Percentiles rank a stretch among this genome's conserved stretches.
Evolutionary conservation across 2,797 vertebrate species (phyloP).

Genomic region (Diplodus puntazzo): DNA sequence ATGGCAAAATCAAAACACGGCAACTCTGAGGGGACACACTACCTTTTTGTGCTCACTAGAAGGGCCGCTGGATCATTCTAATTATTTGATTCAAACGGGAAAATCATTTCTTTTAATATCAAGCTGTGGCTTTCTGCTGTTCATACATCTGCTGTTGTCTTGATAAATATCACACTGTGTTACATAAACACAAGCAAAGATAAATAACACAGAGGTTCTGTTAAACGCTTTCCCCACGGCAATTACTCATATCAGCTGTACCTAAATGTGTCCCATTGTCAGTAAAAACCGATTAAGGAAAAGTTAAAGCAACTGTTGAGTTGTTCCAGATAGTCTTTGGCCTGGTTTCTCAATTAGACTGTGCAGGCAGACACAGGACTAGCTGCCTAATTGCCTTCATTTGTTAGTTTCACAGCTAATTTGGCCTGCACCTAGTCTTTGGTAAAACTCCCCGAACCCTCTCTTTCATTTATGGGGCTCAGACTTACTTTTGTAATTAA

Average conservation of each 20-base stretch:
- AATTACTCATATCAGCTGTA: slow-evolving; percentile 57
- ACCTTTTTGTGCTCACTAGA: no score
- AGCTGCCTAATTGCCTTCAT: slow-evolving; percentile 84
- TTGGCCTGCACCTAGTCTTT: slow-evolving; percentile 77
- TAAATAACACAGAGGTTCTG: slow-evolving; percentile 27
- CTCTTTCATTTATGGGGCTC: slow-evolving; percentile 54
- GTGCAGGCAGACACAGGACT: slow-evolving; percentile 64
- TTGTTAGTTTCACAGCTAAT: slow-evolving; percentile 86
- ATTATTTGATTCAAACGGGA: slow-evolving; percentile 23
- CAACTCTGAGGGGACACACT: no score
- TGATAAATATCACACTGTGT: slow-evolving; percentile 16
- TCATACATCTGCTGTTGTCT: slow-evolving; percentile 5
- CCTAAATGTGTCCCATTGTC: slow-evolving; percentile 56
- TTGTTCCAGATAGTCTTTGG: slow-evolving; percentile 78
- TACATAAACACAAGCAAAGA: slow-evolving; percentile 1
- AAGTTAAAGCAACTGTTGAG: slow-evolving; percentile 63
- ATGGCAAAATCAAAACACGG: no score
- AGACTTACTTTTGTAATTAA: slow-evolving; percentile 78
- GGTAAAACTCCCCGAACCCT: slow-evolving; percentile 61
- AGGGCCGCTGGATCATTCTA: slow-evolving; percentile 19
- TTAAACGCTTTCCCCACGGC: slow-evolving; percentile 32
- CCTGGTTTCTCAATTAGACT: slow-evolving; percentile 79
- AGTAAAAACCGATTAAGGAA: slow-evolving; percentile 60
- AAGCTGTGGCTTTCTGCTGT: slow-evolving; percentile 16
- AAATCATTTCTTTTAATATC: slow-evolving; percentile 18